These are phyloP conservation scores for Reinhardtius hippoglossoides DNA, from an alignment of 2,113 vertebrate species.

Conservation along the genomic window DNA sequence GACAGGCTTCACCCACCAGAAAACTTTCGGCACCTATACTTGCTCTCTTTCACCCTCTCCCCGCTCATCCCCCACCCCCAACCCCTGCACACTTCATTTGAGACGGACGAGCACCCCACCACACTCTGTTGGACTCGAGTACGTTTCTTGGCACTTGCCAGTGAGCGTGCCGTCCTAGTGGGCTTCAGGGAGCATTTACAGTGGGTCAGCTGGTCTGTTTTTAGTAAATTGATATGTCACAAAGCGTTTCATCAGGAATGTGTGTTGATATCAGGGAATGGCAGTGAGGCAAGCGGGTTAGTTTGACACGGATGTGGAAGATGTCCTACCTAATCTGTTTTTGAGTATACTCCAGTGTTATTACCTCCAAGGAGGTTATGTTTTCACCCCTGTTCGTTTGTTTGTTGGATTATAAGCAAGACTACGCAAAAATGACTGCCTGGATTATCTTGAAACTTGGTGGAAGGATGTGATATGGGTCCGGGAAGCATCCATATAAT, in stretches of 20 bases:
- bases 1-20: slow-evolving; percentile 27
- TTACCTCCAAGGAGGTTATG: no score
- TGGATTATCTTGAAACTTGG: no score
- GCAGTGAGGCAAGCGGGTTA: slow-evolving; percentile 16
- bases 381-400: no score
- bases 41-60: background rate
- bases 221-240: slow-evolving; percentile 64
- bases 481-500: no score
- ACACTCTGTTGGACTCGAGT: slow-evolving; percentile 15
- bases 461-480: no score
- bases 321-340: background rate
- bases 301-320: slow-evolving; percentile 8
- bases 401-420: no score
- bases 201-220: slow-evolving; percentile 52
- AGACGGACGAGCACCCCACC: background rate
- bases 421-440: no score
- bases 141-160: slow-evolving; percentile 27
- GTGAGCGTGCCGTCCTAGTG: background rate
- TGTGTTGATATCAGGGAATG: slow-evolving; percentile 56
- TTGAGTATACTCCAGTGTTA: no score
- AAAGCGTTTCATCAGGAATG: slow-evolving; percentile 35
- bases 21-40: slow-evolving; percentile 18
- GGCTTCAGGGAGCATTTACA: slow-evolving; percentile 53
- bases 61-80: background rate
- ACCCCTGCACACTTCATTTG: no score